phyloP scores from a whole-genome alignment of 2,888 invertebrate genomes.

The Apotomis turbidana region DNA sequence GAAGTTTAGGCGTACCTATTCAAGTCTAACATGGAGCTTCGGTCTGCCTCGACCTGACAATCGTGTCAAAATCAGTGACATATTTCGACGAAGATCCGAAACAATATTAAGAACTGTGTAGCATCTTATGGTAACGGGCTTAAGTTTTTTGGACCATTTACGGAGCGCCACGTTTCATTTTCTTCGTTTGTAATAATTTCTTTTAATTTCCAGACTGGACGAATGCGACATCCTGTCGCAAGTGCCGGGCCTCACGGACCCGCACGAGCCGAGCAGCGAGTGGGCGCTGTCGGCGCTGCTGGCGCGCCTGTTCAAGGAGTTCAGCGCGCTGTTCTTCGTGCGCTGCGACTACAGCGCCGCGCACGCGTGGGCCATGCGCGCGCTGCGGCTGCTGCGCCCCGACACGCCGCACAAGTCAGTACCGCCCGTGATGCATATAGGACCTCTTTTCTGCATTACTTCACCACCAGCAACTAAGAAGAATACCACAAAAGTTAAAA shows the following conservation, averaged over 20 bases:
- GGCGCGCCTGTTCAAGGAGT: conserved; percentile 92
- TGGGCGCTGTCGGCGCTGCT: conserved; percentile 74
- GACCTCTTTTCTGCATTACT: too few species aligned
- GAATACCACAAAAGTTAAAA: too few species aligned
- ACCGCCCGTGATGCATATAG: too few species aligned
- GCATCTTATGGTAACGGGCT: too few species aligned
- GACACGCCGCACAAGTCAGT: conserved; percentile 85
- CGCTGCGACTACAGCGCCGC: conserved; percentile 93
- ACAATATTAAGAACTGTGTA: too few species aligned
- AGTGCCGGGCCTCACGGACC: conserved; percentile 34
- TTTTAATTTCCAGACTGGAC: conserved; percentile 23
- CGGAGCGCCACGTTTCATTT: neutral
- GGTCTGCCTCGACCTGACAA: too few species aligned
- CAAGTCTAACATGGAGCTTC: too few species aligned
- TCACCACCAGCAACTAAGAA: too few species aligned
- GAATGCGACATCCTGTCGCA: conserved; percentile 28
- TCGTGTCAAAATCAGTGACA: too few species aligned
- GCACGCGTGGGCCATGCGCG: conserved; percentile 90
- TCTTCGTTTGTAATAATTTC: neutral
- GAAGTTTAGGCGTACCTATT: too few species aligned
- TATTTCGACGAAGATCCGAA: too few species aligned
- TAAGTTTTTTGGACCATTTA: too few species aligned
- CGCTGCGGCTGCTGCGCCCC: conserved; percentile 87
- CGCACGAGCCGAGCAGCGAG: conserved; percentile 41
- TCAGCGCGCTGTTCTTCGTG: conserved; percentile 92